These are phyloP conservation scores for Crocodylus rhombifer DNA, from an alignment of 2,797 vertebrate genomes.

Conservation along the genomic window DNA sequence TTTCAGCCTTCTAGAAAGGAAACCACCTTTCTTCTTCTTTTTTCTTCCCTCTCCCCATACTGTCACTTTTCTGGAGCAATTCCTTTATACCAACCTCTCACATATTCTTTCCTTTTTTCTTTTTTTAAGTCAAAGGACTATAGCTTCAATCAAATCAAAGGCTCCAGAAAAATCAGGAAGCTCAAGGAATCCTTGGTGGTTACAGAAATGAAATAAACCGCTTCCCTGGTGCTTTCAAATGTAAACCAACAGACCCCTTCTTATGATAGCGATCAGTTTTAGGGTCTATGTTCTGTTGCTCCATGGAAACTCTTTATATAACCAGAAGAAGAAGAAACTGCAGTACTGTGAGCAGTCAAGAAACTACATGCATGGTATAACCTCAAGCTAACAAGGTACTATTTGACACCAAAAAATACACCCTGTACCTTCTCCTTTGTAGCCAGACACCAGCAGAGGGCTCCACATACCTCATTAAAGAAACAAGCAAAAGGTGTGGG, in stretches of 20 bases:
- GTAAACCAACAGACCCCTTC: neutral
- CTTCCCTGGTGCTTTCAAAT: neutral
- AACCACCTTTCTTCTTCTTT: neutral
- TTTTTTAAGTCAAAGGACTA: slow-evolving; percentile 7
- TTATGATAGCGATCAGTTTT: neutral
- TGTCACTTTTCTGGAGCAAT: slow-evolving; percentile 13
- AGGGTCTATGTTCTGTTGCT: neutral
- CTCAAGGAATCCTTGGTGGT: neutral
- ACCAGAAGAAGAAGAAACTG: neutral
- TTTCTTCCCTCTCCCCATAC: neutral
- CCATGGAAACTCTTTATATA: neutral
- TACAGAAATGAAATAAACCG: neutral
- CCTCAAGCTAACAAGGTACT: neutral
- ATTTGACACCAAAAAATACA: neutral
- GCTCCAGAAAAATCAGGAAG: neutral
- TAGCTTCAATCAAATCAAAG: slow-evolving; percentile 22
- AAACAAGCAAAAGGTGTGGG: neutral
- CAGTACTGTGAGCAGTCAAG: neutral
- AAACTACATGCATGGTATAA: neutral
- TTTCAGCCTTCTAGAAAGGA: neutral
- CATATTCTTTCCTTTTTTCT: slow-evolving; percentile 20
- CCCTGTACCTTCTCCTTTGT: neutral
- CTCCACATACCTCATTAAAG: neutral
- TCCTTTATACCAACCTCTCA: neutral
- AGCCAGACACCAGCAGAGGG: neutral